phyloP scores from a whole-genome alignment of 1,140 invertebrate genomes.

The Oedothorax gibbosus region DNA sequence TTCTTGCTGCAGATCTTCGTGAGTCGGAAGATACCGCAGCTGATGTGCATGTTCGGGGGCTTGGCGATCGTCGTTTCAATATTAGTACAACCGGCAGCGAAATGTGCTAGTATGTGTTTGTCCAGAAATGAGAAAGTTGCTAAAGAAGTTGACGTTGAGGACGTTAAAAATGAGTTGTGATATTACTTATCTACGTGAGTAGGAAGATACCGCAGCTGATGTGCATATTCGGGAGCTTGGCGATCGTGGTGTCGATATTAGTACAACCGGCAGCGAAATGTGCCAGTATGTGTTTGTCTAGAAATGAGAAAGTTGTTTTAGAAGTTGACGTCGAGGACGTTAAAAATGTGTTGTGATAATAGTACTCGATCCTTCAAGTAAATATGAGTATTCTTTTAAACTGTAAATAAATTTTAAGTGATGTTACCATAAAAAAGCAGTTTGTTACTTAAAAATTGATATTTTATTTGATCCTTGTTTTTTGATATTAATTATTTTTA shows the following conservation, averaged over 20 bases:
- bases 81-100: neutral
- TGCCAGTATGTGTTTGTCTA: neutral
- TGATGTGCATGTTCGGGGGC: conserved; percentile 14
- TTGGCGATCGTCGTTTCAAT: conserved; percentile 6
- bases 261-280: neutral
- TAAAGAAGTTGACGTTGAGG: neutral
- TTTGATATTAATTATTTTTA: too few species aligned
- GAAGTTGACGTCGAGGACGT: neutral
- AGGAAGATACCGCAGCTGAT: neutral
- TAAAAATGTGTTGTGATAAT: too few species aligned
- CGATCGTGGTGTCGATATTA: conserved; percentile 13
- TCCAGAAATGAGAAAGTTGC: neutral
- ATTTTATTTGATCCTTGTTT: too few species aligned
- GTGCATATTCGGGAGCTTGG: conserved; percentile 4
- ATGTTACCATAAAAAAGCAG: too few species aligned
- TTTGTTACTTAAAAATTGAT: too few species aligned
- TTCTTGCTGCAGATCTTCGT: conserved; percentile 39
- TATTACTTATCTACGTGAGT: conserved; percentile 17
- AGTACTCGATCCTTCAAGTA: too few species aligned
- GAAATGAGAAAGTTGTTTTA: too few species aligned
- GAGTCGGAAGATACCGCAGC: neutral
- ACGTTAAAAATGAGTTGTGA: too few species aligned
- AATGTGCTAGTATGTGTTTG: neutral
- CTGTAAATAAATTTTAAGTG: too few species aligned
- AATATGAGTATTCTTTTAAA: too few species aligned